Evolutionary conservation across 2,888 invertebrate species (phyloP).

Genomic region (Stegana nigrithorax): DNA sequence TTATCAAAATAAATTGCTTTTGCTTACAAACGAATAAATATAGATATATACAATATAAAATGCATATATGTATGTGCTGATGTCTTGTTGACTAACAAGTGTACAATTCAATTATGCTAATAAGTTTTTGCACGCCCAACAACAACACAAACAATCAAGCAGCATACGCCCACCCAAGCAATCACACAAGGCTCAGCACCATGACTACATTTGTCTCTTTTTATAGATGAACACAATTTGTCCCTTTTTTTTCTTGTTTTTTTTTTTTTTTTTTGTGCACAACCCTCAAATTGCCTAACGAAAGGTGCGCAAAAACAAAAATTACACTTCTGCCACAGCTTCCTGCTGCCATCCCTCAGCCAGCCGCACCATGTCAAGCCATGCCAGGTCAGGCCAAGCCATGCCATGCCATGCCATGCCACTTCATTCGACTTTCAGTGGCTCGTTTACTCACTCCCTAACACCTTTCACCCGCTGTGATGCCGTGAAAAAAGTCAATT

Average conservation of each 20-base stretch:
- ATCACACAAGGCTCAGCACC: too few relatives aligned
- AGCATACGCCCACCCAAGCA: slow-evolving; percentile 19
- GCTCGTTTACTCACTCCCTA: too few relatives aligned
- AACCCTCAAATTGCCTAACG: background rate
- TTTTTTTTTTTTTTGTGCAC: background rate
- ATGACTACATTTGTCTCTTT: too few relatives aligned
- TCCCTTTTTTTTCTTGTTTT: background rate
- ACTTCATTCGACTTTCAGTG: slow-evolving; percentile 23
- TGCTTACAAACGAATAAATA: too few relatives aligned
- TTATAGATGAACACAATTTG: too few relatives aligned
- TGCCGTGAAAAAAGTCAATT: slow-evolving; percentile 60
- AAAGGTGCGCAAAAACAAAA: background rate
- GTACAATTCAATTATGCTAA: slow-evolving; percentile 62
- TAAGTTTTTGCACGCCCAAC: slow-evolving; percentile 56
- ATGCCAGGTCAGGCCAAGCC: background rate
- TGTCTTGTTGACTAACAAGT: too few relatives aligned
- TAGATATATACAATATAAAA: too few relatives aligned
- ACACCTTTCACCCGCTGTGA: slow-evolving; percentile 49
- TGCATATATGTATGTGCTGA: too few relatives aligned
- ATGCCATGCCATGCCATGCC: too few relatives aligned
- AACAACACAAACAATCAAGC: slow-evolving; percentile 32
- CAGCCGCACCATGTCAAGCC: too few relatives aligned
- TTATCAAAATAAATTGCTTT: too few relatives aligned
- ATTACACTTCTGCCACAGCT: slow-evolving; percentile 1
- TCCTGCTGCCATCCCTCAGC: background rate